Evolutionary conservation across 2,888 invertebrate genomes (phyloP), one percentile per base, ranked within the genome.

Genomic region (Ichneumon xanthorius): DNA sequence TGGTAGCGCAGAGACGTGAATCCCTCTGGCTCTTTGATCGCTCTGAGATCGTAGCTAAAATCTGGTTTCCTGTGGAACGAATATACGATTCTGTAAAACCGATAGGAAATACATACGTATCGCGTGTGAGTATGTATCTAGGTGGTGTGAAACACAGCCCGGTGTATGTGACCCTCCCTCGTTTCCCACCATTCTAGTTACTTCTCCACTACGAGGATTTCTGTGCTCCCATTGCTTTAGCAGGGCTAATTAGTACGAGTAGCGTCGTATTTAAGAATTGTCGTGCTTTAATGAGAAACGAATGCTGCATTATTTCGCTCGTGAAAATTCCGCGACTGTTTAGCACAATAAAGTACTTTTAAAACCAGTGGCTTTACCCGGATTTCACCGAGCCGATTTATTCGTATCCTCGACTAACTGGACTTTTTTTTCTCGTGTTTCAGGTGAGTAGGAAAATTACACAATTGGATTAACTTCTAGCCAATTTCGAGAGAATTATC

Each of bases 221-320:
- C 26, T 26, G 58, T 26, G 26, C 26, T 58, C 58, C 58, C 26
- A 58, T 58, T 26, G 58, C 58, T 58, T 58, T 14, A 58, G 4
- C 58, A 26, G 22, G 26, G 58, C 58, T 58, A 58, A 58, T 58
- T 58, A 26, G 58, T 58, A 58, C 58, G 22, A 58, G 26, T 11
- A 26, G 14, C 22, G 4, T 9, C 58, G 58, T 26, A 58, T 58
- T 58, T 26, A 58, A 58, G 58, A 58, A 58, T 26, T 11, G 58
- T 19, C 14, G 22, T 26, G 58, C 58, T 2, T 58, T 26, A 58
- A 58, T 58, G 58, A 58, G 58, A 58, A 58, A 58, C 14, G 26
- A 58, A 58, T 58, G 58, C 58, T 14, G 26, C 58, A 58, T 58
- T 58, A 58, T 58, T 58, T 58, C 58, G 22, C 58, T 26, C 58